Evolutionary conservation across 1,140 invertebrate genomes (phyloP).

Genomic region (Drosophila mayri): DNA sequence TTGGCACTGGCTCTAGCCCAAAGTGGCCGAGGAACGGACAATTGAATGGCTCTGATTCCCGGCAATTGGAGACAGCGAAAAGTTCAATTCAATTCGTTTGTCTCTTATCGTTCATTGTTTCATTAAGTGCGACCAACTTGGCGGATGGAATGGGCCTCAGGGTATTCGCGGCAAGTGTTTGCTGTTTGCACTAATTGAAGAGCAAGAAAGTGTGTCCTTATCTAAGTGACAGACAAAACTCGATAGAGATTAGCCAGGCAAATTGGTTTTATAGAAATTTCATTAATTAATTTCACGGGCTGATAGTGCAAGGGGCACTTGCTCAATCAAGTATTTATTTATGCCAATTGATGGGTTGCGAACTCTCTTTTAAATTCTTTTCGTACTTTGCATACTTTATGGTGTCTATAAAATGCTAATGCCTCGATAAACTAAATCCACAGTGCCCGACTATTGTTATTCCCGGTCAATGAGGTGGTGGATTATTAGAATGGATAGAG

Average conservation of each 20-base stretch:
- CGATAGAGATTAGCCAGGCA: conserved; percentile 37
- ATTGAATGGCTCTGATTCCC: conserved; percentile 36
- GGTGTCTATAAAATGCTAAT: conserved; percentile 30
- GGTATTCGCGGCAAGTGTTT: conserved; percentile 15
- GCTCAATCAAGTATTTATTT: conserved; percentile 28
- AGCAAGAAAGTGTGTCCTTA: conserved; percentile 16
- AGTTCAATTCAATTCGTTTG: conserved; percentile 43
- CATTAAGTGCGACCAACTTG: conserved; percentile 39
- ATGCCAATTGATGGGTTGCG: conserved; percentile 37
- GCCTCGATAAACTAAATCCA: conserved; percentile 28
- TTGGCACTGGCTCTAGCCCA: conserved; percentile 8
- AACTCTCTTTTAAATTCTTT: conserved; percentile 22
- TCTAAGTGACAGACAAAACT: conserved; percentile 18
- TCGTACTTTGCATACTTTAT: conserved; percentile 15
- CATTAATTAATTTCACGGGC: conserved; percentile 29
- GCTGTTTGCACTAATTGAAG: conserved; percentile 16
- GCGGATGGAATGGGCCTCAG: background rate
- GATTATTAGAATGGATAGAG: background rate
- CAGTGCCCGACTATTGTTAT: conserved; percentile 1
- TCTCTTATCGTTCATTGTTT: conserved; percentile 52
- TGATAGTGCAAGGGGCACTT: conserved; percentile 19
- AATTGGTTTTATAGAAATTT: conserved; percentile 56
- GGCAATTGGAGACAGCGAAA: conserved; percentile 47
- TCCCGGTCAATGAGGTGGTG: background rate
- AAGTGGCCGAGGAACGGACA: conserved; percentile 33